Evolutionary conservation across 2,888 invertebrate genomes (phyloP).

Genomic region (Andrena fulva): DNA sequence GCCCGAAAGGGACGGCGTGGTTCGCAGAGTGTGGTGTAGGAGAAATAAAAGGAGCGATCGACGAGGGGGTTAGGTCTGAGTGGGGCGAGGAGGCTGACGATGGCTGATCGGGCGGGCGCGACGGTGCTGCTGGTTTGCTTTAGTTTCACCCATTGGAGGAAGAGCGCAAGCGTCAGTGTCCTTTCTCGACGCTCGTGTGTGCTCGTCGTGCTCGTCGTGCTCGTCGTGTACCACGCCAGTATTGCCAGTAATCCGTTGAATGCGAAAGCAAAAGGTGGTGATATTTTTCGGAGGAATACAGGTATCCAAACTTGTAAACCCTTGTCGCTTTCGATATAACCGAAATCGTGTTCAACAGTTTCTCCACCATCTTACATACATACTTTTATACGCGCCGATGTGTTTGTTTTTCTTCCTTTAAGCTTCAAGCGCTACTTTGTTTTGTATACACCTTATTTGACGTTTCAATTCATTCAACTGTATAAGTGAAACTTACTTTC

Average conservation of each 20-base stretch:
- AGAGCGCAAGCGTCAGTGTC: slow-evolving; percentile 72
- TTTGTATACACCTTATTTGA: not conserved
- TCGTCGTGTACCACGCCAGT: too few species aligned
- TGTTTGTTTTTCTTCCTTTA: not conserved
- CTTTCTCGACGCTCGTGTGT: slow-evolving; percentile 69
- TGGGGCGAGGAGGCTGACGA: not conserved
- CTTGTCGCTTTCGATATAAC: not conserved
- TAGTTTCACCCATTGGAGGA: slow-evolving; percentile 17
- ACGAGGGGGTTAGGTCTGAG: not conserved
- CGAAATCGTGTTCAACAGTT: not conserved
- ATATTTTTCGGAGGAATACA: slow-evolving; percentile 40
- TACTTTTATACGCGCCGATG: not conserved
- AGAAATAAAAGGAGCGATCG: not conserved
- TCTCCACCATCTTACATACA: not conserved
- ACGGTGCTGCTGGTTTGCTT: slow-evolving; percentile 50
- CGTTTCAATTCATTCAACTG: not conserved
- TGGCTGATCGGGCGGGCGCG: slow-evolving; percentile 31
- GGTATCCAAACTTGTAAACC: slow-evolving; percentile 39
- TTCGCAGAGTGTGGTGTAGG: not conserved
- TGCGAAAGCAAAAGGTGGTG: slow-evolving; percentile 78
- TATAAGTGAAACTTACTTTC: not conserved
- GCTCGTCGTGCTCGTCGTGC: slow-evolving; percentile 37
- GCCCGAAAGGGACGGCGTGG: too few species aligned
- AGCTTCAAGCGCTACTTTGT: not conserved
- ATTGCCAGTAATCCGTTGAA: slow-evolving; percentile 80